These are phyloP conservation scores for Acleris cristana DNA, from an alignment of 2,888 invertebrate species.

Conservation along the genomic window DNA sequence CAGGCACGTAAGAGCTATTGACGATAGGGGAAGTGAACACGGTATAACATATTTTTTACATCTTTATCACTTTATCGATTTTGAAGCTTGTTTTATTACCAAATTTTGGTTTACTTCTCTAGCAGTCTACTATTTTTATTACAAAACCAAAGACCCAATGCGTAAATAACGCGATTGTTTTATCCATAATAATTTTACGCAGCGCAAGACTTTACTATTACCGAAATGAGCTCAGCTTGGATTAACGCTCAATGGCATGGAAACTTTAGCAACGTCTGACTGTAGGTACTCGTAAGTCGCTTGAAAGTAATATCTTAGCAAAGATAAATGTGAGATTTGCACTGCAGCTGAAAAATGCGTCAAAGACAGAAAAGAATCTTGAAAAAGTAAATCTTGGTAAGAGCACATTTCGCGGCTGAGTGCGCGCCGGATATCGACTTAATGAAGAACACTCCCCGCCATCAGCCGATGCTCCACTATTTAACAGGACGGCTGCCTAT, in stretches of 20 bases:
- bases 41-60: neutral
- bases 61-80: too few relatives aligned
- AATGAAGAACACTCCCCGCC: slow-evolving; percentile 65
- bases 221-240: neutral
- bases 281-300: slow-evolving; percentile 19
- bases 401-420: slow-evolving; percentile 49
- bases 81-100: neutral
- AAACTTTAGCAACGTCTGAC: neutral
- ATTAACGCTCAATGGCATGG: neutral
- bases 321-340: slow-evolving; percentile 32
- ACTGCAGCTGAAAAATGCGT: slow-evolving; percentile 37
- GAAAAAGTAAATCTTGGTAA: slow-evolving; percentile 51
- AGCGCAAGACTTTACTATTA: too few relatives aligned
- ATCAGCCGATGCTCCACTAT: slow-evolving; percentile 58
- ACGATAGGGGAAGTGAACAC: slow-evolving; percentile 1
- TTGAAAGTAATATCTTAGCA: slow-evolving; percentile 28
- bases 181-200: too few relatives aligned
- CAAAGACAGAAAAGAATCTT: slow-evolving; percentile 38
- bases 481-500: slow-evolving; percentile 60
- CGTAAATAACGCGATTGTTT: neutral
- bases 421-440: slow-evolving; percentile 58
- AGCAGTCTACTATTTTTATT: too few relatives aligned
- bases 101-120: too few relatives aligned
- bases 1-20: slow-evolving; percentile 16
- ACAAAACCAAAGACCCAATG: neutral